Evolutionary conservation across 30 jellyfish, hydroid and myxozoan species (phyloP).

Genomic region (Turritopsis rubra): DNA sequence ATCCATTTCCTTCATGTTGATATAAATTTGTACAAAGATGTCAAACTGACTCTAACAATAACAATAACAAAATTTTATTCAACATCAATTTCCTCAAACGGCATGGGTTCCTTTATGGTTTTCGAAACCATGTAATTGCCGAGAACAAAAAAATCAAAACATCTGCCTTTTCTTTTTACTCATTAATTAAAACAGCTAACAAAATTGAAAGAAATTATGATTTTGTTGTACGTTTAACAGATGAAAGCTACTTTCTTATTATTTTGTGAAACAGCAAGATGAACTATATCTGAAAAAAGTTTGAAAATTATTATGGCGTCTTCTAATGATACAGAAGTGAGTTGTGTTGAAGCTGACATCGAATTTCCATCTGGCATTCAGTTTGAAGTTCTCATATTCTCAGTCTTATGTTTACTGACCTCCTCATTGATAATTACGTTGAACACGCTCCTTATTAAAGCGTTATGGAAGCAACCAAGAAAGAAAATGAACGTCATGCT

Average conservation of each 20-base stretch:
- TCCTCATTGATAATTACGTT: background rate
- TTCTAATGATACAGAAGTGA: background rate
- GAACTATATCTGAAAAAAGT: background rate
- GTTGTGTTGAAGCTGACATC: background rate
- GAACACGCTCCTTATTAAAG: background rate
- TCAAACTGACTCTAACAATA: too few species aligned
- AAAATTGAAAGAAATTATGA: background rate
- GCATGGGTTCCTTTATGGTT: background rate
- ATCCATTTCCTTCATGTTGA: too few species aligned
- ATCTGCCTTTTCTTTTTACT: background rate
- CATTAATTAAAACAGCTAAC: background rate
- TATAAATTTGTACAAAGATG: too few species aligned
- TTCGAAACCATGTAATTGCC: background rate
- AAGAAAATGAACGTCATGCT: background rate
- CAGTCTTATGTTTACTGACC: background rate
- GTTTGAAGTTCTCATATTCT: background rate
- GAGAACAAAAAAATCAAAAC: background rate
- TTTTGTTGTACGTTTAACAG: background rate
- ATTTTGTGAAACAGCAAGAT: background rate
- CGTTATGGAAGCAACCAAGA: background rate
- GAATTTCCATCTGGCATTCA: background rate
- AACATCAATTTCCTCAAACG: background rate
- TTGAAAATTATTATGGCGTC: background rate
- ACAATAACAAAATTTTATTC: background rate
- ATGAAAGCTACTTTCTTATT: background rate